Percentiles rank a stretch among this genome's conserved stretches.
Conservation (phyloP, 2,888 invertebrate genomes). For the Polydrusus cervinus region DNA sequence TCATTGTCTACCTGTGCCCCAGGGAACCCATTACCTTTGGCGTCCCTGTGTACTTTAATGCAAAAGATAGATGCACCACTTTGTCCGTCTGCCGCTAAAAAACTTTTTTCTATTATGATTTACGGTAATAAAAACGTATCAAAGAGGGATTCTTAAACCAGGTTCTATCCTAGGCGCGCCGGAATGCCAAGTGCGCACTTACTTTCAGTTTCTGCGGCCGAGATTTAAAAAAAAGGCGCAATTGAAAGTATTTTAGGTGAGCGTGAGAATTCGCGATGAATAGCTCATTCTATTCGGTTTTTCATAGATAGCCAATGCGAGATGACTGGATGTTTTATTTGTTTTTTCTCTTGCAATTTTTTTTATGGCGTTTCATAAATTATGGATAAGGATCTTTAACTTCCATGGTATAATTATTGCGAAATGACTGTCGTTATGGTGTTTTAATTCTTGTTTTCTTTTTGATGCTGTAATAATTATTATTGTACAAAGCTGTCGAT, state of each 20-base stretch:
- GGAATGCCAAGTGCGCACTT: constrained; percentile 53
- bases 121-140: too few species aligned
- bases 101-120: too few species aligned
- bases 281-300: constrained; percentile 42
- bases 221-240: constrained; percentile 47
- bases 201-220: constrained; percentile 56
- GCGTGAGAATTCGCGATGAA: constrained; percentile 53
- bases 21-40: too few species aligned
- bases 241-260: constrained; percentile 54
- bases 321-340: constrained; percentile 21
- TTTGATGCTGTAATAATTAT: neutral
- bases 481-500: too few species aligned
- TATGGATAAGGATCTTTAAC: constrained; percentile 1
- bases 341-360: constrained; percentile 3
- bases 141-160: constrained; percentile 31
- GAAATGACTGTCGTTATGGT: neutral
- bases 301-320: constrained; percentile 21
- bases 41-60: too few species aligned
- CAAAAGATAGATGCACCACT: too few species aligned
- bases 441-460: neutral
- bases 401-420: constrained; percentile 3
- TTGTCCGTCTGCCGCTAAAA: too few species aligned
- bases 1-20: too few species aligned
- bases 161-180: constrained; percentile 44
- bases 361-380: constrained; percentile 11